A percentile compares a stretch with the other conserved stretches of the same genome.
These are phyloP conservation scores for Coilia nasus DNA, from an alignment of 2,797 vertebrate species.

Conservation along the genomic window DNA sequence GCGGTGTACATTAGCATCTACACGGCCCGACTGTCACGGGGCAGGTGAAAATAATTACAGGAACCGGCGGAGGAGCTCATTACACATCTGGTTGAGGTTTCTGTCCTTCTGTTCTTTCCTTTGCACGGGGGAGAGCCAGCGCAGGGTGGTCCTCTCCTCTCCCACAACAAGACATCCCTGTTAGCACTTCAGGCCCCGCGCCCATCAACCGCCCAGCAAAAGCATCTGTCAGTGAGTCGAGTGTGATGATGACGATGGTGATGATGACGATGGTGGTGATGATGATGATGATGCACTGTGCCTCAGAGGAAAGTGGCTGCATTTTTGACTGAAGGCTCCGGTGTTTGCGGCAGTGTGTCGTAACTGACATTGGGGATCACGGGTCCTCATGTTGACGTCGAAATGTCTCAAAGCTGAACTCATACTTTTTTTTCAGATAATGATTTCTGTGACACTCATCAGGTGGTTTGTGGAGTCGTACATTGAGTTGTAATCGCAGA, in stretches of 20 bases:
- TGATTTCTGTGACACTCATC: not conserved
- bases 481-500: too few relatives aligned
- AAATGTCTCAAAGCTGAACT: too few relatives aligned
- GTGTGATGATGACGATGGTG: not conserved
- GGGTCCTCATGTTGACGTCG: too few relatives aligned
- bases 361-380: not conserved
- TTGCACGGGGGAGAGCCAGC: conserved; percentile 60
- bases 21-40: conserved; percentile 59
- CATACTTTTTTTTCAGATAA: too few relatives aligned
- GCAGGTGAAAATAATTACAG: conserved; percentile 78
- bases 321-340: not conserved
- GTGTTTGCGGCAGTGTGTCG: not conserved
- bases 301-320: not conserved
- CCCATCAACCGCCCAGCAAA: conserved; percentile 10
- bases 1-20: conserved; percentile 63
- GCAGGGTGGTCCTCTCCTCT: conserved; percentile 74
- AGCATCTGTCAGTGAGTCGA: conserved; percentile 17
- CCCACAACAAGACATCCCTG: conserved; percentile 68
- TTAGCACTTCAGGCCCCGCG: conserved; percentile 62
- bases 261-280: not conserved
- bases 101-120: conserved; percentile 9
- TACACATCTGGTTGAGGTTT: conserved; percentile 81
- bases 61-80: conserved; percentile 66
- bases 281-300: not conserved
- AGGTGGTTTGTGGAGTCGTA: not conserved